Evolutionary conservation across 2,797 vertebrate species (phyloP), one percentile per base, ranked within the genome.

Genomic region (Semotilus atromaculatus): DNA sequence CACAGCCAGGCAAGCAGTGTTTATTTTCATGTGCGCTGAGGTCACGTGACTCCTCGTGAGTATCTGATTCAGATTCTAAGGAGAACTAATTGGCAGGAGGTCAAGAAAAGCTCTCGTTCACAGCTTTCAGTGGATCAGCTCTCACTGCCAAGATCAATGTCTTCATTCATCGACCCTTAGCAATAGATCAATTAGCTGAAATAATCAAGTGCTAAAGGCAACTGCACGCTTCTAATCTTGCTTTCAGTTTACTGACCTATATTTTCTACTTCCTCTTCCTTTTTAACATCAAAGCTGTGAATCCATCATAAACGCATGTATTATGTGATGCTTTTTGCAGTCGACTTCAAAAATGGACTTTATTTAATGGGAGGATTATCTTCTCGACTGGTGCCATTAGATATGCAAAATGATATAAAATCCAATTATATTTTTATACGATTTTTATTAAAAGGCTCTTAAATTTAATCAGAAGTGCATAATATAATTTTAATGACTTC

Each of bases 351-450:
- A 71, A 81, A 62, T 40, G 14, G 64, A 31, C 21, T 48, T 68
- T 0, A 68, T 58, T 68, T 75, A 23, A 66, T 64, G 38, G 7
- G 48, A 58, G 11, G 29, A 45, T 51, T 62, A 81, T 85, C 67
- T 48, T 79, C 29, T 72, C 38, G 14, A 36, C 74, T 36, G 53
- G 16, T 9, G 31, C 53, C 40, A 36, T 62, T 16, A 85, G 67
- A 85, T 80, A 80, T 85, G 67, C 67, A 62, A 78, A 70, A 23
- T 51, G 68, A 85, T 85, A 76, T 73, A 16, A 80, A 85, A 84
- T 79, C 26, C 75, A 79, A 79, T 84, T 71, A 36, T 60, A 60
- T 70, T 84, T 84, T 58, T 10, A 71, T 60, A 26, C 4, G n/a
- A 55, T 38, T 71, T 40, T 60, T 68, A 78, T 84, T 71, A 71